Evolutionary conservation across 2,888 invertebrate species (phyloP).

Genomic region (Helleia helle): DNA sequence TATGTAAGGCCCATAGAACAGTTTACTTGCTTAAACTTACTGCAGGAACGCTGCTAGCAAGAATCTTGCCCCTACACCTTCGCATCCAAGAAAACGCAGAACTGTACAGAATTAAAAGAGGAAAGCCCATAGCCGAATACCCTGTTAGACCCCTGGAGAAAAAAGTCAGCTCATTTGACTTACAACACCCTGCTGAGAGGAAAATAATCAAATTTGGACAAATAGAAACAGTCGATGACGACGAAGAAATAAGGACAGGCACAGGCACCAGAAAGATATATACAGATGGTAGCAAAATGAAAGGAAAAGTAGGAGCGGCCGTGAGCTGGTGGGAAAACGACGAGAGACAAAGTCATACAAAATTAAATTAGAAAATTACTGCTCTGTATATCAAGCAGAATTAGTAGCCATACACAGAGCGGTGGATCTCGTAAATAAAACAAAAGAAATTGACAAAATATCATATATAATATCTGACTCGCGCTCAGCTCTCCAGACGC

Average conservation of each 20-base stretch:
- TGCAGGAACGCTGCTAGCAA: neutral
- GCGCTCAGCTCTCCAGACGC: neutral
- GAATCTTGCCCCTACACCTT: slow-evolving; percentile 11
- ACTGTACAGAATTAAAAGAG: slow-evolving; percentile 12
- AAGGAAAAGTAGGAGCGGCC: slow-evolving; percentile 11
- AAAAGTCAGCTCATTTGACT: neutral
- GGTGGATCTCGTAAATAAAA: neutral
- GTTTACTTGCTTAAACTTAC: slow-evolving; percentile 8
- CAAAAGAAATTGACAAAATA: neutral
- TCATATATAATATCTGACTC: slow-evolving; percentile 7
- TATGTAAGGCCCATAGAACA: slow-evolving; percentile 9
- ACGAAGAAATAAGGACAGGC: neutral
- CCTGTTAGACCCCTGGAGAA: slow-evolving; percentile 10
- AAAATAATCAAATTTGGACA: neutral
- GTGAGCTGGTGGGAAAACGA: neutral
- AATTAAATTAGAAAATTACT: neutral
- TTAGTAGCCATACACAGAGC: slow-evolving; percentile 7
- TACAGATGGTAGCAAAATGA: slow-evolving; percentile 11
- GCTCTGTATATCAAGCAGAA: slow-evolving; percentile 13
- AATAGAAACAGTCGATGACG: neutral
- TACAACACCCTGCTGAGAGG: slow-evolving; percentile 11
- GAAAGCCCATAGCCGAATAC: too few relatives aligned
- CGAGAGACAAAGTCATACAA: neutral
- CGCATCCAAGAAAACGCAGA: slow-evolving; percentile 5
- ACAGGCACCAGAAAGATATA: neutral